phyloP scores from a whole-genome alignment of 2,888 invertebrate genomes.

The Pollenia angustigena region DNA sequence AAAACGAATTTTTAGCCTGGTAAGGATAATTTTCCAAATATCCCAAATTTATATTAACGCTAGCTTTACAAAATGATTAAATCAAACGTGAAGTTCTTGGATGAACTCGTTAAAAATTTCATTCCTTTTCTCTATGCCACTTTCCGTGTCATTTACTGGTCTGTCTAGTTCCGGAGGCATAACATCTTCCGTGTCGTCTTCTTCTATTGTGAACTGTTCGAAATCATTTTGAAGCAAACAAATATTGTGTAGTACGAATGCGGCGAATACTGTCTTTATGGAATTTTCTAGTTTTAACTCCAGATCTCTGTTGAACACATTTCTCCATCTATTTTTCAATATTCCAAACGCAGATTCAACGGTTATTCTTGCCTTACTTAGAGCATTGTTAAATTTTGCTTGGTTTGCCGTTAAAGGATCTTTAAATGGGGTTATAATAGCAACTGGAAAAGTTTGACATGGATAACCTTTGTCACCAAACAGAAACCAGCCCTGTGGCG shows the following conservation, averaged over 20 bases:
- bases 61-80: no score
- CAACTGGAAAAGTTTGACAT: background rate
- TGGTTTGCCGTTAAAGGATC: slow-evolving; percentile 5
- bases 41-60: no score
- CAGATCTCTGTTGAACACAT: no score
- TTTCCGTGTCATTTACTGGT: background rate
- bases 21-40: no score
- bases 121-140: background rate
- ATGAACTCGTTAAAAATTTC: background rate
- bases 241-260: slow-evolving; percentile 1
- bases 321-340: slow-evolving; percentile 30
- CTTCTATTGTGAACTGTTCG: background rate
- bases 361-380: slow-evolving; percentile 4
- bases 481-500: no score
- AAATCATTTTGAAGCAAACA: slow-evolving; percentile 14
- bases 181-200: background rate
- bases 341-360: slow-evolving; percentile 42
- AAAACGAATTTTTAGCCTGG: no score
- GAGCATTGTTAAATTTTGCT: slow-evolving; percentile 18
- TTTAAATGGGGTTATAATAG: background rate
- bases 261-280: background rate
- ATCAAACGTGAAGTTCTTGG: no score
- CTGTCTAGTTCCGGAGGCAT: background rate
- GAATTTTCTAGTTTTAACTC: slow-evolving; percentile 1
- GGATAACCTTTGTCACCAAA: slow-evolving; percentile 41